These are phyloP conservation scores for Odontocerum albicorne DNA, from an alignment of 2,888 invertebrate species.

Conservation along the genomic window DNA sequence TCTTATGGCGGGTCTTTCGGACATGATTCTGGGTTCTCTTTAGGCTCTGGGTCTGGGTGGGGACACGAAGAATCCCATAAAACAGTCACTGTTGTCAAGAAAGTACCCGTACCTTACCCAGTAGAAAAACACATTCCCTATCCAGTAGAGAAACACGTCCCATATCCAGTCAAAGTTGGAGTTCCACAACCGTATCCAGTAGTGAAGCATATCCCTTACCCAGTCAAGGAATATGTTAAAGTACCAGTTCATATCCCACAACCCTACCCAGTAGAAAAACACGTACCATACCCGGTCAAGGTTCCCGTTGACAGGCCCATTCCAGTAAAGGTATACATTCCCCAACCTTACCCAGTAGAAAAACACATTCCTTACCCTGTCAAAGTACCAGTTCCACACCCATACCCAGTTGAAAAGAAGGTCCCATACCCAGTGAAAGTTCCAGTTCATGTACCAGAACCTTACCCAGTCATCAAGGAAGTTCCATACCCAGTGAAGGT, in stretches of 20 bases:
- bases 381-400: slow-evolving; percentile 68
- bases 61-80: slow-evolving; percentile 62
- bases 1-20: slow-evolving; percentile 37
- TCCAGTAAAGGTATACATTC: slow-evolving; percentile 58
- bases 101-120: slow-evolving; percentile 70
- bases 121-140: slow-evolving; percentile 71
- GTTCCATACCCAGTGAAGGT: slow-evolving; percentile 65
- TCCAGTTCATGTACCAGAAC: slow-evolving; percentile 62
- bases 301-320: slow-evolving; percentile 56
- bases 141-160: slow-evolving; percentile 67
- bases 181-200: slow-evolving; percentile 72
- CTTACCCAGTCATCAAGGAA: slow-evolving; percentile 58
- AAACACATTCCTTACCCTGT: slow-evolving; percentile 67
- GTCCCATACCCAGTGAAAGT: slow-evolving; percentile 68
- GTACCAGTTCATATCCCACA: slow-evolving; percentile 65
- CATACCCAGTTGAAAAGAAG: slow-evolving; percentile 68
- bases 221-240: slow-evolving; percentile 65
- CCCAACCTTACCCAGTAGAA: slow-evolving; percentile 61
- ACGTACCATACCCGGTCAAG: slow-evolving; percentile 58
- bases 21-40: slow-evolving; percentile 36
- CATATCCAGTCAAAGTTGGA: slow-evolving; percentile 62
- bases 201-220: slow-evolving; percentile 65
- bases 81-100: slow-evolving; percentile 73
- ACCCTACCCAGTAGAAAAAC: slow-evolving; percentile 70
- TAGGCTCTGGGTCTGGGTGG: slow-evolving; percentile 40